Conservation (phyloP, 2,113 vertebrate species). For the Eubucco bourcierii region DNA sequence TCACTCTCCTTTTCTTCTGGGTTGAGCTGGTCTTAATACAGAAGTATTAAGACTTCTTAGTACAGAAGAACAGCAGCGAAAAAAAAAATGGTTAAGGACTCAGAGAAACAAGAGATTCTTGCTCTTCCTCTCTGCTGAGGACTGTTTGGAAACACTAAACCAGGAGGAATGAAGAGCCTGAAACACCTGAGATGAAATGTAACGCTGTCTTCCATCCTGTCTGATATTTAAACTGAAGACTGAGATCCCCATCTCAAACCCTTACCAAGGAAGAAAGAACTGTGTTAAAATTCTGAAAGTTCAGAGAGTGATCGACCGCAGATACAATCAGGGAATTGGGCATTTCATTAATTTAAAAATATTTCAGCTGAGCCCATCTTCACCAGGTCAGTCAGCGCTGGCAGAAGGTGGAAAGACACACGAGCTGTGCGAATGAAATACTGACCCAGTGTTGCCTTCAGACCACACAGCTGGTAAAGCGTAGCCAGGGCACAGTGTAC, state of each 20-base stretch:
- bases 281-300: neutral
- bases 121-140: neutral
- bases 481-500: neutral
- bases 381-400: neutral
- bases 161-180: neutral
- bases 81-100: neutral
- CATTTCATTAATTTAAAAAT: slow-evolving; percentile 7
- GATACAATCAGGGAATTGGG: slow-evolving; percentile 24
- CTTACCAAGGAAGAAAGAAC: slow-evolving; percentile 30
- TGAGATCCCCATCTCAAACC: neutral
- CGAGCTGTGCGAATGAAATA: neutral
- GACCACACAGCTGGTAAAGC: neutral
- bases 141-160: neutral
- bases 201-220: neutral
- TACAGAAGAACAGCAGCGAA: neutral
- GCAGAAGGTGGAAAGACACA: neutral
- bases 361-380: neutral
- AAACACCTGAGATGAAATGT: neutral
- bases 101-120: neutral
- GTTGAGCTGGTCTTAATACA: too few species aligned
- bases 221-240: slow-evolving; percentile 26
- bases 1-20: too few species aligned
- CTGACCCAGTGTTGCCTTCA: rapidly evolving
- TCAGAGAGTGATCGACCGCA: neutral
- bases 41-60: too few species aligned